Percentiles rank a stretch among this genome's conserved stretches.
phyloP scores from a whole-genome alignment of 2,797 vertebrate species.

The Leucoraja ocellata region DNA sequence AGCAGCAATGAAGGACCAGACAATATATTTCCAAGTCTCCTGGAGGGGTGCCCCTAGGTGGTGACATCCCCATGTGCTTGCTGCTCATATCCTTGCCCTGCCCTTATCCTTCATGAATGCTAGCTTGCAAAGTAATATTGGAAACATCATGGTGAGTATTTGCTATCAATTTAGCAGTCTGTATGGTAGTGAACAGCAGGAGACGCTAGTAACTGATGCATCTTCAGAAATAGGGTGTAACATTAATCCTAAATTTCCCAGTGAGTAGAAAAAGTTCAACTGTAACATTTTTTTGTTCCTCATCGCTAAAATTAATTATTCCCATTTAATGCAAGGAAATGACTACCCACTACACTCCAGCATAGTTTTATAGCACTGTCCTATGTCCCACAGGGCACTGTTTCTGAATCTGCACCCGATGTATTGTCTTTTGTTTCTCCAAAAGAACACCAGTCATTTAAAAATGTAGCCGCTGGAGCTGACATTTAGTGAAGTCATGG shows the following conservation, averaged over 20 bases:
- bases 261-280: not conserved
- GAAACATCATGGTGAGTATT: too few relatives aligned
- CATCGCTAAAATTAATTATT: not conserved
- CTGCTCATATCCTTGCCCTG: too few relatives aligned
- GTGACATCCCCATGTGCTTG: too few relatives aligned
- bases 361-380: slow-evolving; percentile 47
- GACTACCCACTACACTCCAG: not conserved
- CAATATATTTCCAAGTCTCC: too few relatives aligned
- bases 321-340: slow-evolving; percentile 12
- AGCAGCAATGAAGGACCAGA: too few relatives aligned
- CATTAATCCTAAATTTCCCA: not conserved
- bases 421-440: slow-evolving; percentile 56
- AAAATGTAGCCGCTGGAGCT: slow-evolving; percentile 59
- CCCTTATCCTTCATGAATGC: too few relatives aligned
- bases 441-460: slow-evolving; percentile 56
- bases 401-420: slow-evolving; percentile 24
- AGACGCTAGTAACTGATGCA: not conserved
- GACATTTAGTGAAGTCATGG: slow-evolving; percentile 62
- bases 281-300: not conserved
- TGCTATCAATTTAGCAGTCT: too few relatives aligned
- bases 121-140: too few relatives aligned
- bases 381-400: slow-evolving; percentile 51
- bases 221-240: not conserved
- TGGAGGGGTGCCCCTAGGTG: too few relatives aligned
- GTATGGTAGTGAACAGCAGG: not conserved